Percentiles rank a stretch among this genome's conserved stretches.
Conservation (phyloP, 1,140 invertebrate species). For the Tetramorium alpestre region DNA sequence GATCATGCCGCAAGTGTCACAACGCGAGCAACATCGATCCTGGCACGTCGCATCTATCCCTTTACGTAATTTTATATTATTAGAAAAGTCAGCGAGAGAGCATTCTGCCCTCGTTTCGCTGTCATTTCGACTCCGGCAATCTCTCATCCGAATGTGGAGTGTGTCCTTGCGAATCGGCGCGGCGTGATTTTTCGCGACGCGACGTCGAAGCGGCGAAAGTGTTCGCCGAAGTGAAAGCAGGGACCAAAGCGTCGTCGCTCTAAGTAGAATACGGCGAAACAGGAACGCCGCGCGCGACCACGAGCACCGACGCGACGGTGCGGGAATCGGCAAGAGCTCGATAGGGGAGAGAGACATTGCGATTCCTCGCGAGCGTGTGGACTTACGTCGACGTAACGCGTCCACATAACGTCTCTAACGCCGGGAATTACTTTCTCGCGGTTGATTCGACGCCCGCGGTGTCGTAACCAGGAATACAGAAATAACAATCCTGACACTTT, state of each 20-base stretch:
- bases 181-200: slow-evolving; percentile 48
- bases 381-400: slow-evolving; percentile 47
- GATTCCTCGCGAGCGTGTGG: slow-evolving; percentile 16
- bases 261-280: slow-evolving; percentile 53
- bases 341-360: slow-evolving; percentile 37
- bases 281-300: not conserved
- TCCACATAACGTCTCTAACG: slow-evolving; percentile 49
- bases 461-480: not conserved
- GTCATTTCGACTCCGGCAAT: not conserved
- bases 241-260: slow-evolving; percentile 43
- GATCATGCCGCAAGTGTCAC: not conserved
- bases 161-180: slow-evolving; percentile 24
- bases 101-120: not conserved
- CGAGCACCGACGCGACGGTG: not conserved
- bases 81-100: not conserved
- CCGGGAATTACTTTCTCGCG: slow-evolving; percentile 43
- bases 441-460: not conserved
- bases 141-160: not conserved
- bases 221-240: slow-evolving; percentile 71
- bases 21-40: not conserved
- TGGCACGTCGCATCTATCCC: not conserved
- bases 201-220: slow-evolving; percentile 68
- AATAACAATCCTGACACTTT: not conserved
- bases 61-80: not conserved
- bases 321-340: slow-evolving; percentile 4